These are phyloP conservation scores for Sebastes oblongus DNA, from an alignment of 2,797 vertebrate species.

Conservation along the genomic window DNA sequence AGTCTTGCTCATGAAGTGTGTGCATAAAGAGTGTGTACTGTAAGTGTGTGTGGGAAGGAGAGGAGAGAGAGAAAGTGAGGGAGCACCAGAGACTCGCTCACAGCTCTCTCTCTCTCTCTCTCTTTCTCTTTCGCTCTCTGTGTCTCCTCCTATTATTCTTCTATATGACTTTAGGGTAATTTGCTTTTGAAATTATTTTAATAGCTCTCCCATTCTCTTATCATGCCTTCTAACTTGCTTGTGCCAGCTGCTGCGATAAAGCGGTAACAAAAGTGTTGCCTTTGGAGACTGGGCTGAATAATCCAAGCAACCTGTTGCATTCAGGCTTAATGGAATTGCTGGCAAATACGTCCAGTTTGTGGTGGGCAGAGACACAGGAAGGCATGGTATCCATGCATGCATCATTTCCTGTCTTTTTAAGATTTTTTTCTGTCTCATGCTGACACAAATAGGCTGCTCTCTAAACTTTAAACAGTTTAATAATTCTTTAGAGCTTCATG, in stretches of 20 bases:
- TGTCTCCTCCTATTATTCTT: slow-evolving; percentile 29
- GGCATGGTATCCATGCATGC: not conserved
- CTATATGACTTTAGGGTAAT: slow-evolving; percentile 29
- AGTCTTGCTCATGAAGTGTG: slow-evolving; percentile 23
- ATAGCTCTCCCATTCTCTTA: slow-evolving; percentile 34
- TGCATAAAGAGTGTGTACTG: slow-evolving; percentile 15
- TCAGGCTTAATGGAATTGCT: slow-evolving; percentile 19
- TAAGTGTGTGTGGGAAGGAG: slow-evolving; percentile 21
- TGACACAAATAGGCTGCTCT: slow-evolving; percentile 3
- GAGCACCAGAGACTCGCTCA: slow-evolving; percentile 18
- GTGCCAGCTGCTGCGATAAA: slow-evolving; percentile 37
- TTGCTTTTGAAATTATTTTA: slow-evolving; percentile 50
- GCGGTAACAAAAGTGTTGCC: slow-evolving; percentile 14
- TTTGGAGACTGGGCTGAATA: slow-evolving; percentile 9
- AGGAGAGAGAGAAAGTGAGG: slow-evolving; percentile 13
- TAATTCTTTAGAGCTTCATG: slow-evolving; percentile 5
- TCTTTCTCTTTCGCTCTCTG: not conserved
- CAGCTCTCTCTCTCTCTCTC: slow-evolving; percentile 10
- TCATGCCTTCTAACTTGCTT: not conserved
- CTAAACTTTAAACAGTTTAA: slow-evolving; percentile 13
- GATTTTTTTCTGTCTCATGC: not conserved
- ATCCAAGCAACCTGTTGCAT: slow-evolving; percentile 34
- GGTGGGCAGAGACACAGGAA: not conserved
- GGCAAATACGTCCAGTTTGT: slow-evolving; percentile 12
- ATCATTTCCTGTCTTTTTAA: not conserved